phyloP scores from a whole-genome alignment of 2,113 vertebrate genomes.

The Hyperopisus bebe region DNA sequence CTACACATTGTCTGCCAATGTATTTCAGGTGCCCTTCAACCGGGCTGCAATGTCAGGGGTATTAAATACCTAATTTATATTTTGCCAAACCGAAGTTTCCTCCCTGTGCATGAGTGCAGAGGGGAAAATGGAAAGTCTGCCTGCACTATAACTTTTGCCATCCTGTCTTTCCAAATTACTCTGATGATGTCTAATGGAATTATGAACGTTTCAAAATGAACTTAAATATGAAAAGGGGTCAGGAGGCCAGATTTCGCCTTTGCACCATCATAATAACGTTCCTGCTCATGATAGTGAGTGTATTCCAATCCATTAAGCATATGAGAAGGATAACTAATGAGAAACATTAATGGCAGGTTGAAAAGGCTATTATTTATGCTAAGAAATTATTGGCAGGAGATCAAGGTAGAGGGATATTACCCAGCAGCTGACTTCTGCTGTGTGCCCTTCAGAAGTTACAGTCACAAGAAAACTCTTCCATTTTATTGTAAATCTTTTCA shows the following conservation, averaged over 20 bases:
- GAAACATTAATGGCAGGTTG: not conserved
- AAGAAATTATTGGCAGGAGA: conserved; percentile 11
- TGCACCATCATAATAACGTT: not conserved
- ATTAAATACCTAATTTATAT: conserved; percentile 1
- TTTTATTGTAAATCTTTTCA: not conserved
- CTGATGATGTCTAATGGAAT: conserved; percentile 2
- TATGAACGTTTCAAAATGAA: conserved; percentile 12
- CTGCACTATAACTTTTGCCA: conserved; percentile 6
- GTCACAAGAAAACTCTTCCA: not conserved
- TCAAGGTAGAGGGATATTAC: not conserved
- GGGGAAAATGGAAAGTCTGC: conserved; percentile 15
- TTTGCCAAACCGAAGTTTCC: conserved; percentile 20
- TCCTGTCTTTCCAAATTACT: conserved; percentile 2
- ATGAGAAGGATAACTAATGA: not conserved
- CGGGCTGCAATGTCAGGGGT: conserved; percentile 23
- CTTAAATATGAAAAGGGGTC: conserved; percentile 12
- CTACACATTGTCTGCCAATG: not conserved
- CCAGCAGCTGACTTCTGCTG: not conserved
- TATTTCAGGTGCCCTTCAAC: conserved; percentile 8
- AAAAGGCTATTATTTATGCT: not conserved
- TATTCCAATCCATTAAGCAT: not conserved
- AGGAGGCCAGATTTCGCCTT: conserved; percentile 1
- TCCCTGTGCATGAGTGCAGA: conserved; percentile 3
- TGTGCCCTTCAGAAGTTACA: not conserved
- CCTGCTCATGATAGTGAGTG: not conserved